A percentile compares a stretch with the other conserved stretches of the same genome.
Evolutionary conservation across 2,113 vertebrate species (phyloP).

Genomic region (Eublepharis macularius): DNA sequence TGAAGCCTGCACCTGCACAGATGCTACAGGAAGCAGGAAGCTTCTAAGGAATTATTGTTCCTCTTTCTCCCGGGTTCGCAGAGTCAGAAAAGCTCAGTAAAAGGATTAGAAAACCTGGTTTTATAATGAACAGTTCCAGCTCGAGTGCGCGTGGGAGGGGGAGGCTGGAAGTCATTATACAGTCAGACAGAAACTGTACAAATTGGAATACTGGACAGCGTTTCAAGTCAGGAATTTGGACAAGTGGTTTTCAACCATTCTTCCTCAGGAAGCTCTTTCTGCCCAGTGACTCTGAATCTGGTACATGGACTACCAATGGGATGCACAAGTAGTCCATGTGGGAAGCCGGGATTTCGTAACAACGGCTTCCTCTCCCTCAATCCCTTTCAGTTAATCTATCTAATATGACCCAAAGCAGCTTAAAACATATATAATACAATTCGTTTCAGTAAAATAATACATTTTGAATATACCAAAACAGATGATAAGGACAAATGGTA

Average conservation of each 20-base stretch:
- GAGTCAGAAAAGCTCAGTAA: constrained; percentile 58
- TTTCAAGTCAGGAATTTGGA: background rate
- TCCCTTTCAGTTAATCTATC: no score
- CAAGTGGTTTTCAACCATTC: background rate
- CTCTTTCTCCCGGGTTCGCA: constrained; percentile 63
- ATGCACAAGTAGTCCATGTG: no score
- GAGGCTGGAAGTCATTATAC: constrained; percentile 36
- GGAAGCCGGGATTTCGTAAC: no score
- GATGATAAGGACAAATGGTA: no score
- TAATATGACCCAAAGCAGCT: no score
- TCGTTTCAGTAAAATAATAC: no score
- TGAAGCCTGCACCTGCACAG: constrained; percentile 81
- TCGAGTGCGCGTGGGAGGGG: constrained; percentile 33
- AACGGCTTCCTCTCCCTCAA: no score
- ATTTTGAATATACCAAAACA: no score
- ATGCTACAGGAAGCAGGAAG: constrained; percentile 74
- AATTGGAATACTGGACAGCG: no score
- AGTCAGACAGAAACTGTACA: constrained; percentile 8
- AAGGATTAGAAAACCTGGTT: constrained; percentile 16
- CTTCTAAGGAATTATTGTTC: constrained; percentile 67
- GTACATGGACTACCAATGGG: no score
- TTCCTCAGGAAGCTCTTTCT: background rate
- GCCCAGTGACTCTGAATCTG: no score
- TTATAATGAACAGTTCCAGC: constrained; percentile 68
- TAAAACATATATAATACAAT: no score